phyloP scores from a whole-genome alignment of 2,113 vertebrate species.

The Myodes glareolus region DNA sequence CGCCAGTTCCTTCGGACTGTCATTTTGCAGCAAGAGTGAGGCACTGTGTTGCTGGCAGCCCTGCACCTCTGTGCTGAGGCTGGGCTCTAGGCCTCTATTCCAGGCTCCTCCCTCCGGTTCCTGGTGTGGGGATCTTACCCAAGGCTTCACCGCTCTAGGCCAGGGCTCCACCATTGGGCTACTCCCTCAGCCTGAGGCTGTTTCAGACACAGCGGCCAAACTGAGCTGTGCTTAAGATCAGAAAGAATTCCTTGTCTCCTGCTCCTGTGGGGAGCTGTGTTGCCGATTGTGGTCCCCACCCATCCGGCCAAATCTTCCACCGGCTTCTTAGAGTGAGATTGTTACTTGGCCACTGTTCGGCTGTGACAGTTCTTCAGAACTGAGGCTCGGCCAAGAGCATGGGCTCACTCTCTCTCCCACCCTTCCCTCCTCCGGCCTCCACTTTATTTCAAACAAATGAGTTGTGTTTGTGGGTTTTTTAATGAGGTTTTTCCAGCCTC shows the following conservation, averaged over 20 bases:
- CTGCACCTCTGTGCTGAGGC: not conserved
- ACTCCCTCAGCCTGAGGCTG: not conserved
- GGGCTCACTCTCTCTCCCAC: conserved; percentile 28
- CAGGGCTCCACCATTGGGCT: not conserved
- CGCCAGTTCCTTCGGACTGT: not conserved
- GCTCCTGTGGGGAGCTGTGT: not conserved
- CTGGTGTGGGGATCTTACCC: not conserved
- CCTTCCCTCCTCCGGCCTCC: conserved; percentile 19
- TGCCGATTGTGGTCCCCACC: not conserved
- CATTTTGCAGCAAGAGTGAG: not conserved
- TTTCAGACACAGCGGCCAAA: not conserved
- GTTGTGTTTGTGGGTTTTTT: conserved; percentile 73
- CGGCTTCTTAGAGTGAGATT: not conserved
- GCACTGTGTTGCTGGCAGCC: not conserved
- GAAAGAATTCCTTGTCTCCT: not conserved
- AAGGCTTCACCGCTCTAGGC: not conserved
- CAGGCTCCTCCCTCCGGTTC: not conserved
- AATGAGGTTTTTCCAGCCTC: conserved; percentile 76
- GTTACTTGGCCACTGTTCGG: not conserved
- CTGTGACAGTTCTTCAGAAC: conserved; percentile 26
- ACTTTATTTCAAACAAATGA: conserved; percentile 70
- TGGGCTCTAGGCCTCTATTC: not conserved
- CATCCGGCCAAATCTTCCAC: not conserved
- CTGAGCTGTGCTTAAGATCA: conserved; percentile 12
- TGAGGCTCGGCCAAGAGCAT: conserved; percentile 45